phyloP scores from a whole-genome alignment of 2,113 vertebrate genomes.

The Picathartes gymnocephalus region DNA sequence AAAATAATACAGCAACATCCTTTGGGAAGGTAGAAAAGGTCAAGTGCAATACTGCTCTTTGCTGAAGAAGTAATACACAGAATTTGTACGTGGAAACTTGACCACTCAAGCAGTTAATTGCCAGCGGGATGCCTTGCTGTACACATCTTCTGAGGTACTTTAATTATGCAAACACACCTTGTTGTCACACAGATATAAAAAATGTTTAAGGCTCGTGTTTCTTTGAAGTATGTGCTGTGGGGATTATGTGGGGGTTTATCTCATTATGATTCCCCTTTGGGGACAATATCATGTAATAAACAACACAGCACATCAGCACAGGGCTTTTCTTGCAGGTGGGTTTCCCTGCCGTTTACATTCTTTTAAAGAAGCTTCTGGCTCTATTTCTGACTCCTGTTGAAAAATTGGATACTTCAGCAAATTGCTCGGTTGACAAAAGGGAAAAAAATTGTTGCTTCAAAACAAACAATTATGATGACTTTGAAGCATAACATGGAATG shows the following conservation, averaged over 20 bases:
- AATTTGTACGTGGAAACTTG: not conserved
- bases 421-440: slow-evolving; percentile 21
- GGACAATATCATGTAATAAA: not conserved
- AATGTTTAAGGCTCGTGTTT: not conserved
- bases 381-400: not conserved
- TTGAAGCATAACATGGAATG: slow-evolving; percentile 60
- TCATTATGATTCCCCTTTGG: not conserved
- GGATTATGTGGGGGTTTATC: not conserved
- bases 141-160: slow-evolving; percentile 35
- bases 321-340: not conserved
- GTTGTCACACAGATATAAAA: slow-evolving; percentile 25
- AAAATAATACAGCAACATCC: not conserved
- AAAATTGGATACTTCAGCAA: slow-evolving; percentile 48
- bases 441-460: slow-evolving; percentile 24
- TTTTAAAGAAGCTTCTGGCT: slow-evolving; percentile 40
- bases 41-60: not conserved
- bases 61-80: not conserved
- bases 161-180: slow-evolving; percentile 54
- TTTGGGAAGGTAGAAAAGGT: slow-evolving; percentile 27
- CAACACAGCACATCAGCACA: not conserved
- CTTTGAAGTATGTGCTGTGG: not conserved
- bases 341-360: not conserved
- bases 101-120: slow-evolving; percentile 49
- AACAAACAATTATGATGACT: slow-evolving; percentile 60
- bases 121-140: slow-evolving; percentile 29